These are phyloP conservation scores for Arge pagana DNA, from an alignment of 2,888 invertebrate species.

Conservation along the genomic window DNA sequence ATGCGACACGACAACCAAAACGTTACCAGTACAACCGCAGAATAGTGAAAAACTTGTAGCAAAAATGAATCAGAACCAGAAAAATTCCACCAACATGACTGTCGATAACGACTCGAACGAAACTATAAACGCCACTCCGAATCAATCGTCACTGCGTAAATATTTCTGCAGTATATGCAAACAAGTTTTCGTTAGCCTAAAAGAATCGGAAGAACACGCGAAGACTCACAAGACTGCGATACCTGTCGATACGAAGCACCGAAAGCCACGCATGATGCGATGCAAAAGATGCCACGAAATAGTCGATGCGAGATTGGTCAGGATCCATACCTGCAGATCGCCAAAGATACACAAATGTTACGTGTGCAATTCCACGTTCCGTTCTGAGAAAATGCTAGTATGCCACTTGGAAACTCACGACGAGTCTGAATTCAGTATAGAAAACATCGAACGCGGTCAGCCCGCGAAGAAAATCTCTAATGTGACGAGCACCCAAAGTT, in stretches of 20 bases:
- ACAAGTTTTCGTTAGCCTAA: conserved; percentile 37
- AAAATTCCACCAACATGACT: too few relatives aligned
- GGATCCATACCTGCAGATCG: conserved; percentile 45
- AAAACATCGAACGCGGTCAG: conserved; percentile 21
- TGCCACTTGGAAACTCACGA: conserved; percentile 40
- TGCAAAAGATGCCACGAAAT: conserved; percentile 53
- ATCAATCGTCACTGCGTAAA: too few relatives aligned
- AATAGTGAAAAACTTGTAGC: background rate
- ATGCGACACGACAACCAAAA: conserved; percentile 20
- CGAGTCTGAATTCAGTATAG: conserved; percentile 36
- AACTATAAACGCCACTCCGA: background rate
- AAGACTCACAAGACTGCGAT: conserved; percentile 33
- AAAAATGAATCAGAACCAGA: conserved; percentile 20
- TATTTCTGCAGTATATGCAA: conserved; percentile 48
- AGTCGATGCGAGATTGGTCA: conserved; percentile 50
- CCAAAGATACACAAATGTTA: conserved; percentile 39
- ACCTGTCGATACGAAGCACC: background rate
- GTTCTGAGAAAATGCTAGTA: conserved; percentile 37
- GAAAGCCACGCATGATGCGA: conserved; percentile 50
- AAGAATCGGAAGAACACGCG: conserved; percentile 45
- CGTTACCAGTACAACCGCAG: background rate
- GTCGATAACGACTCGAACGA: too few relatives aligned
- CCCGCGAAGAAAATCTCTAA: background rate
- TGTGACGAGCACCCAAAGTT: conserved; percentile 13
- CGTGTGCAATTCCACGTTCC: conserved; percentile 39